Percentiles rank a stretch among this genome's conserved stretches.
Evolutionary conservation across 1,140 invertebrate species (phyloP).

Genomic region (Drosophila mayri): DNA sequence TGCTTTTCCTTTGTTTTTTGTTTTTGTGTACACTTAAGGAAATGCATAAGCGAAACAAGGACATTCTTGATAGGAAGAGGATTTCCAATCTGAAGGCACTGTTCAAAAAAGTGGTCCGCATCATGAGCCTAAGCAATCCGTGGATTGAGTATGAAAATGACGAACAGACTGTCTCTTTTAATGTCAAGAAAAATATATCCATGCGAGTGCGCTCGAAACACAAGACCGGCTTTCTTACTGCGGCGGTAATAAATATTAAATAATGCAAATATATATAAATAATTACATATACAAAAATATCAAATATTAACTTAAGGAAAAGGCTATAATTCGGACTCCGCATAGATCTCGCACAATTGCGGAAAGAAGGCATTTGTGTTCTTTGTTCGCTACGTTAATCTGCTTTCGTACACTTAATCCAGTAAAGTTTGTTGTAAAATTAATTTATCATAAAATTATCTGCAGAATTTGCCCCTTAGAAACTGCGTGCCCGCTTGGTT

Average conservation of each 20-base stretch:
- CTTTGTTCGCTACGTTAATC: slow-evolving; percentile 33
- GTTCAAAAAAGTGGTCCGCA: slow-evolving; percentile 54
- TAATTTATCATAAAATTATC: neutral
- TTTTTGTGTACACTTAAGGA: neutral
- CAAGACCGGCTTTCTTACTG: slow-evolving; percentile 40
- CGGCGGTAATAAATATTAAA: slow-evolving; percentile 17
- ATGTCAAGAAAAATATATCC: slow-evolving; percentile 12
- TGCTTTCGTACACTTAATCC: slow-evolving; percentile 42
- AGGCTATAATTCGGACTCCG: slow-evolving; percentile 44
- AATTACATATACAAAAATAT: neutral
- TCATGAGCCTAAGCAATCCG: slow-evolving; percentile 40
- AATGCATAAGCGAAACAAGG: slow-evolving; percentile 35
- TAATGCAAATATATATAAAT: neutral
- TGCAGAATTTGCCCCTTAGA: slow-evolving; percentile 13
- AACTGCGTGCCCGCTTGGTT: slow-evolving; percentile 53
- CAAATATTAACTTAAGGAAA: slow-evolving; percentile 37
- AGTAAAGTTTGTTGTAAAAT: slow-evolving; percentile 13
- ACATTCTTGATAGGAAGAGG: slow-evolving; percentile 13
- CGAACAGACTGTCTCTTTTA: neutral
- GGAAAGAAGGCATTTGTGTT: slow-evolving; percentile 41
- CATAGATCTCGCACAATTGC: slow-evolving; percentile 26
- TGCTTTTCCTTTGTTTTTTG: neutral
- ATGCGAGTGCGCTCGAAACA: slow-evolving; percentile 16
- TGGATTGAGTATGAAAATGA: slow-evolving; percentile 41
- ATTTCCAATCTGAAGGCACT: slow-evolving; percentile 7